Evolutionary conservation across 2,797 vertebrate genomes (phyloP).

Genomic region (Sebastes minor): DNA sequence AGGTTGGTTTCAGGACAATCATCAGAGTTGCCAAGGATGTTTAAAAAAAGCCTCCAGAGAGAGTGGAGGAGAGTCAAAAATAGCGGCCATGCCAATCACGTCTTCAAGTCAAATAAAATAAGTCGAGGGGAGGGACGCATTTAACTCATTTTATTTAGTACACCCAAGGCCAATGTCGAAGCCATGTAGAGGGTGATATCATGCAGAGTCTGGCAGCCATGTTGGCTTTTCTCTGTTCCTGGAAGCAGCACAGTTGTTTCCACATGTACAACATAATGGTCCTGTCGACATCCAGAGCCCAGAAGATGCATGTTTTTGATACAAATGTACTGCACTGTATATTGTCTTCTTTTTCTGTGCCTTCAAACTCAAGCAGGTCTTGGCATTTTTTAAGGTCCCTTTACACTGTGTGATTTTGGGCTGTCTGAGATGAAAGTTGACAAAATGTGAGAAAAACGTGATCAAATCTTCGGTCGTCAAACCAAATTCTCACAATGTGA

Average conservation of each 20-base stretch:
- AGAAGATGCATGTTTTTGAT: not conserved
- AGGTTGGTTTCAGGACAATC: slow-evolving; percentile 54
- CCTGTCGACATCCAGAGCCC: not conserved
- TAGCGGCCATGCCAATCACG: slow-evolving; percentile 27
- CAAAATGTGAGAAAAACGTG: not conserved
- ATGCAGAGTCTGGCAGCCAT: slow-evolving; percentile 13
- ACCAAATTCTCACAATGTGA: not conserved
- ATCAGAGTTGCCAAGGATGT: slow-evolving; percentile 27
- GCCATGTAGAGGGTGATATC: slow-evolving; percentile 10
- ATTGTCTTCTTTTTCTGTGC: no score
- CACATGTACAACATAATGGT: not conserved
- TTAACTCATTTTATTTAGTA: slow-evolving; percentile 7
- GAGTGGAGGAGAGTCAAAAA: slow-evolving; percentile 33
- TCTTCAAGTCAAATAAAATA: not conserved
- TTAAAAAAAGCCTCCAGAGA: slow-evolving; percentile 13
- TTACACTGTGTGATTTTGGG: not conserved
- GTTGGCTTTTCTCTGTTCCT: not conserved
- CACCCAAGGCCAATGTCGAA: not conserved
- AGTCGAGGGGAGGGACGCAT: not conserved
- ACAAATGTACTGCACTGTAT: not conserved
- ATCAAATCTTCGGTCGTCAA: not conserved
- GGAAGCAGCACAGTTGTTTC: not conserved
- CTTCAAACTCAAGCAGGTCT: not conserved
- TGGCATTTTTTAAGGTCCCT: fast-evolving
- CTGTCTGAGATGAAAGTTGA: not conserved